Conservation (phyloP, 2,888 invertebrate species). For the Tinea trinotella region DNA sequence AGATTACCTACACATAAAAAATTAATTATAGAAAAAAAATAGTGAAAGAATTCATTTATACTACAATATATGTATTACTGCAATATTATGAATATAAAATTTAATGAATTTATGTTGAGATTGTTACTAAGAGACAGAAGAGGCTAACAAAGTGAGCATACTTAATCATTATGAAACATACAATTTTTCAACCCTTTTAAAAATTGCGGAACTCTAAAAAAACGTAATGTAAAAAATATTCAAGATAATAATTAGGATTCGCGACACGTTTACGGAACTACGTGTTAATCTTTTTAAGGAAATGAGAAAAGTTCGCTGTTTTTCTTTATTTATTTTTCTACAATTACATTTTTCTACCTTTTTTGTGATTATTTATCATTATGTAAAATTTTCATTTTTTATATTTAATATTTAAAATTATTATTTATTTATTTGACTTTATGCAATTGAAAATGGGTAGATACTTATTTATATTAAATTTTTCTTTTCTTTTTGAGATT, state of each 20-base stretch:
- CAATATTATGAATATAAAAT: too few relatives aligned
- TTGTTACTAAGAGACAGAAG: too few relatives aligned
- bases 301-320: slow-evolving; percentile 47
- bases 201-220: slow-evolving; percentile 11
- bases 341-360: too few relatives aligned
- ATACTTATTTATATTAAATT: too few relatives aligned
- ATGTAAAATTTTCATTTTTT: background rate
- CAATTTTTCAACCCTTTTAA: background rate
- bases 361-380: background rate
- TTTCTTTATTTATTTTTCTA: background rate
- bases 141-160: background rate
- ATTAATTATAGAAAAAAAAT: too few relatives aligned
- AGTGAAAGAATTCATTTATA: too few relatives aligned
- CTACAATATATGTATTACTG: too few relatives aligned
- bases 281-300: slow-evolving; percentile 59
- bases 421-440: background rate
- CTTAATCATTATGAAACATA: background rate
- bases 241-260: slow-evolving; percentile 31
- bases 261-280: slow-evolving; percentile 40
- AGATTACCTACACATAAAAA: too few relatives aligned
- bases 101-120: too few relatives aligned
- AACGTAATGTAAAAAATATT: slow-evolving; percentile 1
- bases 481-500: too few relatives aligned
- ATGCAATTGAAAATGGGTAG: too few relatives aligned
- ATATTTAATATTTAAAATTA: background rate